Conservation (phyloP, 2,113 vertebrate species). For the Anarrhichthys ocellatus region DNA sequence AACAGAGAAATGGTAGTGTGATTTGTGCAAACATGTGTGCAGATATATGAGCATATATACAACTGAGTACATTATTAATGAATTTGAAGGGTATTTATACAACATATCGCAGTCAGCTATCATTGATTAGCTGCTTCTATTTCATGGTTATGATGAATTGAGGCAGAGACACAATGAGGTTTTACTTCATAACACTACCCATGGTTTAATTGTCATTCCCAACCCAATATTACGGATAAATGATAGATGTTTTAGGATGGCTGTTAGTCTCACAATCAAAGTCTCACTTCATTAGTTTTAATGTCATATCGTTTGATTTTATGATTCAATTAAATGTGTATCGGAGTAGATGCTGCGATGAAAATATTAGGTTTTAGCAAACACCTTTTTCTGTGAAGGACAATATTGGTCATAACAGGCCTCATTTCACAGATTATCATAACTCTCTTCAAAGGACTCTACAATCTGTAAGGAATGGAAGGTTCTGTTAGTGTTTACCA, state of each 20-base stretch:
- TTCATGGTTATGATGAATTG: slow-evolving; percentile 39
- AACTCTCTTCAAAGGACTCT: neutral
- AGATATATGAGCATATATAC: slow-evolving; percentile 2
- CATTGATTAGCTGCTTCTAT: slow-evolving; percentile 41
- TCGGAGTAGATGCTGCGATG: slow-evolving; percentile 22
- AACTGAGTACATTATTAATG: slow-evolving; percentile 32
- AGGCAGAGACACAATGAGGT: slow-evolving; percentile 7
- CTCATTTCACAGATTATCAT: slow-evolving; percentile 23
- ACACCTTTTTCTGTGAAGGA: slow-evolving; percentile 16
- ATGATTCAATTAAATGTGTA: slow-evolving; percentile 33
- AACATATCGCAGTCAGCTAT: slow-evolving; percentile 46
- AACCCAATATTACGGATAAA: slow-evolving; percentile 42
- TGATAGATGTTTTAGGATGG: slow-evolving; percentile 42
- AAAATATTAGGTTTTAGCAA: slow-evolving; percentile 20
- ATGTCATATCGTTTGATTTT: slow-evolving; percentile 35
- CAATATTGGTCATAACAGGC: neutral
- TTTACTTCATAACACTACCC: slow-evolving; percentile 27
- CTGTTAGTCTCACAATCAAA: slow-evolving; percentile 39
- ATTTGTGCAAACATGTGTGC: slow-evolving; percentile 3
- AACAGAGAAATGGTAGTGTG: slow-evolving; percentile 16
- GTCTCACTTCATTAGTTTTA: slow-evolving; percentile 40
- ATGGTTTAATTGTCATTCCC: slow-evolving; percentile 46
- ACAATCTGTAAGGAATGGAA: neutral
- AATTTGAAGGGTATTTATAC: slow-evolving; percentile 23
- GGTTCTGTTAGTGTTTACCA: neutral